These are phyloP conservation scores for Camponotus floridanus DNA, from an alignment of 1,140 invertebrate genomes.

Conservation along the genomic window DNA sequence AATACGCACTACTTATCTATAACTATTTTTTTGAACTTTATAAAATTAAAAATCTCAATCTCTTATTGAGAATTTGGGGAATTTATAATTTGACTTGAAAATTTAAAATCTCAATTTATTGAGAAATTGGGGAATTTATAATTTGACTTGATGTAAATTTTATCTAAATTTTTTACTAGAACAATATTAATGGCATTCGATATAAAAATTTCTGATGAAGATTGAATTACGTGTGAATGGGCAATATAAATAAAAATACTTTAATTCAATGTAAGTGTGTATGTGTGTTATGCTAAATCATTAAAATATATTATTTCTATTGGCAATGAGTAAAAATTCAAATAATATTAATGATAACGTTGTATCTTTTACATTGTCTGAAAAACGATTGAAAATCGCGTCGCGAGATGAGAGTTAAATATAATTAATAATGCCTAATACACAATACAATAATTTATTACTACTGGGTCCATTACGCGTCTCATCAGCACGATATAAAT, in stretches of 20 bases:
- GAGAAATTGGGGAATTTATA: background rate
- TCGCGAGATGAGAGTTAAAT: background rate
- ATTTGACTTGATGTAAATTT: background rate
- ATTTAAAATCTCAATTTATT: background rate
- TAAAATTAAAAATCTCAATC: background rate
- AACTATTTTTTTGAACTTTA: background rate
- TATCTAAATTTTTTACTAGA: no score
- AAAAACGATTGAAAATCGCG: background rate
- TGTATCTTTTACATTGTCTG: background rate
- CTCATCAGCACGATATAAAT: conserved; percentile 59
- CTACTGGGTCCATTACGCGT: background rate
- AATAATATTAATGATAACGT: background rate
- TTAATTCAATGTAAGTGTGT: background rate
- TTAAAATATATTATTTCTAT: background rate
- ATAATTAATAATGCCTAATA: conserved; percentile 23
- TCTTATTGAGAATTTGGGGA: background rate
- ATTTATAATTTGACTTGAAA: background rate
- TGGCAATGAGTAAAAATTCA: background rate
- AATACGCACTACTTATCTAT: background rate
- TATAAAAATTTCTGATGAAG: no score
- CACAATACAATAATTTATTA: conserved; percentile 15
- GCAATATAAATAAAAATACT: no score
- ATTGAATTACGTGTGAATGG: no score
- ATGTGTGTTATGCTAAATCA: background rate
- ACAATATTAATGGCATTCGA: no score